These are phyloP conservation scores for Lepisosteus oculatus DNA, from an alignment of 2,113 vertebrate genomes.

Conservation along the genomic window DNA sequence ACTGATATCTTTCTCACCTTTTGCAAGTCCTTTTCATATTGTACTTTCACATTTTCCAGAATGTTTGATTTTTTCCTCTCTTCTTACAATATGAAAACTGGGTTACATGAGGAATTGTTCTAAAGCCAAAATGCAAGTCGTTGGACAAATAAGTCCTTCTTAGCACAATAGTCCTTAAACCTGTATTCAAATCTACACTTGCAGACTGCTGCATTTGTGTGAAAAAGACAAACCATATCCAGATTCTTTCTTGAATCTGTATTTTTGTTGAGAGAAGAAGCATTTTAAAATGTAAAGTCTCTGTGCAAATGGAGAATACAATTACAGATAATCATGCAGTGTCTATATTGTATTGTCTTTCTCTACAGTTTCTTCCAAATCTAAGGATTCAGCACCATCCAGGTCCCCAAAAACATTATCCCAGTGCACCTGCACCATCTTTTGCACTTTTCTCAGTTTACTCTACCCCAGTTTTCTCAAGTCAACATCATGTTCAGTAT, in stretches of 20 bases:
- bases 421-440: too few relatives aligned
- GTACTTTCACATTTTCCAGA: neutral
- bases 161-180: neutral
- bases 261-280: constrained; percentile 9
- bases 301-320: constrained; percentile 8
- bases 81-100: too few relatives aligned
- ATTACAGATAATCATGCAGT: constrained; percentile 16
- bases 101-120: neutral
- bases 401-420: too few relatives aligned
- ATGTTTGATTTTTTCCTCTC: neutral
- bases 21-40: neutral
- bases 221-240: constrained; percentile 10
- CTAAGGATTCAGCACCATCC: too few relatives aligned
- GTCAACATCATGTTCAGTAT: too few relatives aligned
- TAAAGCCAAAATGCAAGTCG: constrained; percentile 4
- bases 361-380: too few relatives aligned
- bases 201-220: constrained; percentile 2
- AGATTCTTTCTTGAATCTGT: neutral
- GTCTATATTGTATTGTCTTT: too few relatives aligned
- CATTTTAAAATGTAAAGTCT: constrained; percentile 5
- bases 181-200: constrained; percentile 12
- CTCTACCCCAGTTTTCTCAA: too few relatives aligned
- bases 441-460: too few relatives aligned
- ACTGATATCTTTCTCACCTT: neutral
- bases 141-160: constrained; percentile 1